A percentile compares a stretch with the other conserved stretches of the same genome.
phyloP scores from a whole-genome alignment of 2,797 vertebrate species.

The Sebastes variabilis region DNA sequence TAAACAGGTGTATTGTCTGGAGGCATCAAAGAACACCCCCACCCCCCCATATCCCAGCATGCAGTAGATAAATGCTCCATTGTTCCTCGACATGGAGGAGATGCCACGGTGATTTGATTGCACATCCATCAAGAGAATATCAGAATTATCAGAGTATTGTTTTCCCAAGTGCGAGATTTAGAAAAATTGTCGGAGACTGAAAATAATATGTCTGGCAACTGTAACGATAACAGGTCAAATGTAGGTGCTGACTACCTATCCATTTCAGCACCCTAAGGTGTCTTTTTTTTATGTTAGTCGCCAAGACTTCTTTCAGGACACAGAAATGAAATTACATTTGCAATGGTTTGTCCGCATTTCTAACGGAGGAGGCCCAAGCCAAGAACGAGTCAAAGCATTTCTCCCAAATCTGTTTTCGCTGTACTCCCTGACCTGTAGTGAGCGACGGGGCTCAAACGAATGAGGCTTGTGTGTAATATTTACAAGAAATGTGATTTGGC shows the following conservation, averaged over 20 bases:
- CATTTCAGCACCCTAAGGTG: conserved; percentile 26
- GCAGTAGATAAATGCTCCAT: conserved; percentile 67
- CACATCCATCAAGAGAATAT: conserved; percentile 62
- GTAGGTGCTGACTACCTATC: conserved; percentile 9
- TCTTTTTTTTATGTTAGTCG: background rate
- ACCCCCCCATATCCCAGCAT: conserved; percentile 34
- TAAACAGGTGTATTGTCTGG: conserved; percentile 82
- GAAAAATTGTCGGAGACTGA: background rate
- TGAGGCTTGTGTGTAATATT: background rate
- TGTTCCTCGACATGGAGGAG: conserved; percentile 58
- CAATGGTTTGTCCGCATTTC: background rate
- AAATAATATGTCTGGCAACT: background rate
- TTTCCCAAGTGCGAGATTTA: conserved; percentile 21
- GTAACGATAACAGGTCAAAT: background rate
- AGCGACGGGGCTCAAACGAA: background rate
- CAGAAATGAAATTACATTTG: background rate
- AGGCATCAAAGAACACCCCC: conserved; percentile 64
- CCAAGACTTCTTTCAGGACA: conserved; percentile 19
- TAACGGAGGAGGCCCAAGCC: background rate
- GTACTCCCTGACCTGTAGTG: conserved; percentile 4
- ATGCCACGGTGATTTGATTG: conserved; percentile 61
- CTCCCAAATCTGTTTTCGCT: background rate
- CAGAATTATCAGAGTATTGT: conserved; percentile 38
- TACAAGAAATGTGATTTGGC: conserved; percentile 18
- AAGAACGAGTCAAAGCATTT: conserved; percentile 12